Conservation (phyloP, 2,888 invertebrate genomes). For the Dioctria linearis region DNA sequence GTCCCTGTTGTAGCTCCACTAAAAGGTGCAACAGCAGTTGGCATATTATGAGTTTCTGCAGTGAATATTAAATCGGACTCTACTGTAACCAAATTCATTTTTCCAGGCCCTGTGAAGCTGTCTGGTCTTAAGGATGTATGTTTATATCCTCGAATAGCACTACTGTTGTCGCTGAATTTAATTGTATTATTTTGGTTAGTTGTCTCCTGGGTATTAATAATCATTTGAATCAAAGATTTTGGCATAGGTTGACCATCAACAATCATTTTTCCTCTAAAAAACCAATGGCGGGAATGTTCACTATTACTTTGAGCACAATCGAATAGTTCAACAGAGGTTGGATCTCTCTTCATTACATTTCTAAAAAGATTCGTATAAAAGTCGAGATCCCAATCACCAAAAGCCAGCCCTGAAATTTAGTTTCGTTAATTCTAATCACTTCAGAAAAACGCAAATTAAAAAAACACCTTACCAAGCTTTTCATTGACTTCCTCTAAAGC, state of each 20-base stretch:
- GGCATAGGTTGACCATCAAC: conserved; percentile 84
- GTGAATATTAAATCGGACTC: conserved; percentile 95
- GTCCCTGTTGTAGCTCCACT: conserved; percentile 99
- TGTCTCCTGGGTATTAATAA: conserved; percentile 88
- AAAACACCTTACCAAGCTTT: conserved; percentile 75
- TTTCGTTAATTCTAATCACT: background rate
- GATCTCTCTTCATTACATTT: conserved; percentile 88
- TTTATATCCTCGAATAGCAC: conserved; percentile 89
- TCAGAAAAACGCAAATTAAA: background rate
- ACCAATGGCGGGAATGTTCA: conserved; percentile 99
- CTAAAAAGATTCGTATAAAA: conserved; percentile 91
- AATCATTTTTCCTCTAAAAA: conserved; percentile 93
- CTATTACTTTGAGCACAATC: conserved; percentile 98
- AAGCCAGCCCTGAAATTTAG: conserved; percentile 80
- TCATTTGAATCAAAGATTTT: conserved; percentile 93
- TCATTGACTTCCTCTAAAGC: conserved; percentile 88
- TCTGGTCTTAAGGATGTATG: conserved; percentile 80
- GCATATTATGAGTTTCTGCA: conserved; percentile 99
- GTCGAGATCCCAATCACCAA: conserved; percentile 93
- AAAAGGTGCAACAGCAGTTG: conserved; percentile 97
- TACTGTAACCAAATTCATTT: conserved; percentile 75
- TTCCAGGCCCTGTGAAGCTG: conserved; percentile 74
- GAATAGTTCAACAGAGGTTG: conserved; percentile 97
- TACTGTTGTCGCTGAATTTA: conserved; percentile 97
- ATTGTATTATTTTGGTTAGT: conserved; percentile 96